A percentile compares a stretch with the other conserved stretches of the same genome.
Evolutionary conservation across 2,888 invertebrate species (phyloP).

Genomic region (Drosophila macrospina): DNA sequence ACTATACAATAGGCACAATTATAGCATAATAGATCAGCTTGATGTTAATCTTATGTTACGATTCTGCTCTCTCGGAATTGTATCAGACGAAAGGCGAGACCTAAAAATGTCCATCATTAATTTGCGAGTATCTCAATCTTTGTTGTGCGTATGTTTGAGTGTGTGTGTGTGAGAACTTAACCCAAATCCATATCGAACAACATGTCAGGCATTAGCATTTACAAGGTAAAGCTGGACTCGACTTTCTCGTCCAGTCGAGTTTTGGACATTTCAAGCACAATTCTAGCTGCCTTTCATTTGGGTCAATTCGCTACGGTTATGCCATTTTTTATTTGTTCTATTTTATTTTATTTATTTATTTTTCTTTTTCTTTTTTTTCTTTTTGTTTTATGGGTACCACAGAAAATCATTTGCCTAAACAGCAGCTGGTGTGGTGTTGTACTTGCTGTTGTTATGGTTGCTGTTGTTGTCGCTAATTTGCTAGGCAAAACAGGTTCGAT

Average conservation of each 20-base stretch:
- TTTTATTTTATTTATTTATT: too few relatives aligned
- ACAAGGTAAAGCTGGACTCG: slow-evolving; percentile 16
- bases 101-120: slow-evolving; percentile 29
- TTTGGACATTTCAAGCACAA: slow-evolving; percentile 51
- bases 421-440: slow-evolving; percentile 13
- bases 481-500: slow-evolving; percentile 79
- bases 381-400: slow-evolving; percentile 20
- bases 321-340: too few relatives aligned
- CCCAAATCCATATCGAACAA: slow-evolving; percentile 49
- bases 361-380: neutral
- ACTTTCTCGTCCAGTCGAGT: slow-evolving; percentile 47
- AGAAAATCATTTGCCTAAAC: slow-evolving; percentile 34
- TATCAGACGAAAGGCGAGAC: slow-evolving; percentile 26
- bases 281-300: slow-evolving; percentile 54
- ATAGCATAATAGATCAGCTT: too few relatives aligned
- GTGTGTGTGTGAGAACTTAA: slow-evolving; percentile 35
- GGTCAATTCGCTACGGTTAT: slow-evolving; percentile 73
- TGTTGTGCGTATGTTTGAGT: neutral
- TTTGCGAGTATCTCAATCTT: slow-evolving; percentile 12
- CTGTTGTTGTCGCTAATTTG: slow-evolving; percentile 61
- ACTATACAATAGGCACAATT: too few relatives aligned
- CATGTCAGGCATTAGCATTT: slow-evolving; percentile 55
- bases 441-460: neutral
- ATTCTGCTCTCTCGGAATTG: slow-evolving; percentile 9
- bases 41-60: neutral